These are phyloP conservation scores for Echinarachnius parma DNA, from an alignment of 53 echinoderm and acorn worm species.

Conservation along the genomic window DNA sequence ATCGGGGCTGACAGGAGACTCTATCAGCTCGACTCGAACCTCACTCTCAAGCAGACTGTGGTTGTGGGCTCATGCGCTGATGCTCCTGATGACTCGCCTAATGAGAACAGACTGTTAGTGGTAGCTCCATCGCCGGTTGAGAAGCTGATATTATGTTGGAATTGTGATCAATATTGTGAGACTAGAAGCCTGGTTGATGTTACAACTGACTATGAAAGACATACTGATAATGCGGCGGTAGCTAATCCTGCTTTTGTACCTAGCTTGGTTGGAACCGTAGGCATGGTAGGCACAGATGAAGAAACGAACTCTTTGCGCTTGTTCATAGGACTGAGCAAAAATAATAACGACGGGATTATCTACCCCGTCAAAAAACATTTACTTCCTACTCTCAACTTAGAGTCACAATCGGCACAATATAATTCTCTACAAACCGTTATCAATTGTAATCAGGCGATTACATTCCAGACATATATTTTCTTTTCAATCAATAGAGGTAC, in stretches of 20 bases:
- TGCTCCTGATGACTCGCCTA: neutral
- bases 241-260: too few species aligned
- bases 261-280: too few species aligned
- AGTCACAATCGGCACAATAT: too few species aligned
- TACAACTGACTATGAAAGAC: too few species aligned
- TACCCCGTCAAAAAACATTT: too few species aligned
- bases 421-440: too few species aligned
- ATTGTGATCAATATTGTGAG: conserved; percentile 25
- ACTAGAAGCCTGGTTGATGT: conserved; percentile 25
- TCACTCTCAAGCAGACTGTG: conserved; percentile 6
- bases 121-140: conserved; percentile 18
- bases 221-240: too few species aligned
- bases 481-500: neutral
- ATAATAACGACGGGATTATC: too few species aligned
- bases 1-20: conserved; percentile 20
- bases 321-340: too few species aligned
- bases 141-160: conserved; percentile 29
- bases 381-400: too few species aligned
- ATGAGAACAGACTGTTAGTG: conserved; percentile 14
- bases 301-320: too few species aligned
- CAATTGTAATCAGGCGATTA: neutral
- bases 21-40: conserved; percentile 25
- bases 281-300: too few species aligned
- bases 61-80: neutral
- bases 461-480: neutral